Evolutionary conservation across 2,797 vertebrate genomes (phyloP).

Genomic region (Psittacula echo): DNA sequence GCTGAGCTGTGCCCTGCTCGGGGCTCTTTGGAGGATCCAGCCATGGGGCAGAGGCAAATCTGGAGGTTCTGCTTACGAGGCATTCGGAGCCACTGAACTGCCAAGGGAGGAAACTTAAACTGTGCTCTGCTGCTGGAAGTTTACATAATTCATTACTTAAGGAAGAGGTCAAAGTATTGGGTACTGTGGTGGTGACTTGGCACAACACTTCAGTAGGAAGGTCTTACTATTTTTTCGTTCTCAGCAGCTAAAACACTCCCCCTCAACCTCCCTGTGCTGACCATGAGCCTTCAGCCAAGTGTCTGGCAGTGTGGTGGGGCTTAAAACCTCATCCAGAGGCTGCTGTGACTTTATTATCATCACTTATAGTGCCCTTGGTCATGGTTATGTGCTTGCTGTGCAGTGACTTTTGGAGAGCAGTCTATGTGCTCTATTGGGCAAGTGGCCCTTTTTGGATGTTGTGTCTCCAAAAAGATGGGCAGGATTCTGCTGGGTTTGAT

Average conservation of each 20-base stretch:
- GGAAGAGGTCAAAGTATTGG: constrained; percentile 54
- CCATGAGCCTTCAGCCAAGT: fast-evolving
- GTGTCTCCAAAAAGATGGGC: neutral
- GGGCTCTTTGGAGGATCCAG: neutral
- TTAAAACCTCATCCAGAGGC: neutral
- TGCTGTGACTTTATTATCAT: neutral
- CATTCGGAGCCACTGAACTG: neutral
- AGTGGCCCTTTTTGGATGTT: fast-evolving
- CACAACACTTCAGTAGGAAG: neutral
- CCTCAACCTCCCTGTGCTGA: neutral
- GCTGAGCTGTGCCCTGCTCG: neutral
- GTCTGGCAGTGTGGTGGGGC: fast-evolving
- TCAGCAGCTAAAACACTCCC: neutral
- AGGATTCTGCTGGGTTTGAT: neutral
- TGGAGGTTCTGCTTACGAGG: neutral
- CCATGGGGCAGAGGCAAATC: neutral
- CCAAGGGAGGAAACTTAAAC: constrained; percentile 25
- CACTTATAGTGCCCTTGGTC: neutral
- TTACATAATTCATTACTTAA: constrained; percentile 38
- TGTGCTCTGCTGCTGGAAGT: neutral
- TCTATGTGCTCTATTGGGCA: fast-evolving
- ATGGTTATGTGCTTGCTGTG: neutral
- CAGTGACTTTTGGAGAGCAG: neutral
- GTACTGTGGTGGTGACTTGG: constrained; percentile 14
- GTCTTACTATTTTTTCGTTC: neutral